Conservation (phyloP, 2,888 invertebrate genomes). For the Melieria omissa region DNA sequence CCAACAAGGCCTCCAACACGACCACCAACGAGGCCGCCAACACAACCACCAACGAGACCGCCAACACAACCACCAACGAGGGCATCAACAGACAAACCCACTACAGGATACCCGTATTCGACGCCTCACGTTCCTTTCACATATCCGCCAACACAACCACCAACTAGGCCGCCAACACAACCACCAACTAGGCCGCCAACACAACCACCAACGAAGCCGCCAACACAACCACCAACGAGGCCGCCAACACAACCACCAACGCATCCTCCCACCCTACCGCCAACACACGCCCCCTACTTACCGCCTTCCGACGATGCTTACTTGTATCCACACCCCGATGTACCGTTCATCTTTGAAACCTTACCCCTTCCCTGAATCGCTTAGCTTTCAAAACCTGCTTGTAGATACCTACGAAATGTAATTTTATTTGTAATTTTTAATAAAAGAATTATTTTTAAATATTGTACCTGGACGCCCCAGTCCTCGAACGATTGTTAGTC, state of each 20-base stretch:
- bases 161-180: slow-evolving; percentile 44
- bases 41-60: slow-evolving; percentile 32
- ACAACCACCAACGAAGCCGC: slow-evolving; percentile 35
- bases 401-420: no score
- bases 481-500: slow-evolving; percentile 58
- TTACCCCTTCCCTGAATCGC: no score
- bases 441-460: slow-evolving; percentile 41
- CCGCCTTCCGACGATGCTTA: slow-evolving; percentile 40
- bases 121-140: slow-evolving; percentile 48
- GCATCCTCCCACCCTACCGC: neutral
- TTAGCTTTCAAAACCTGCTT: no score
- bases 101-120: slow-evolving; percentile 51
- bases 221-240: slow-evolving; percentile 44
- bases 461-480: slow-evolving; percentile 47
- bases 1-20: slow-evolving; percentile 40
- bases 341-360: slow-evolving; percentile 43
- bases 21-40: slow-evolving; percentile 37
- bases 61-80: slow-evolving; percentile 45
- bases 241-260: slow-evolving; percentile 16
- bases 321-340: slow-evolving; percentile 48
- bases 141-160: slow-evolving; percentile 30
- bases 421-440: no score
- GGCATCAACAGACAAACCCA: slow-evolving; percentile 24
- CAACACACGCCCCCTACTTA: neutral
- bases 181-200: slow-evolving; percentile 43